Evolutionary conservation across 2,888 invertebrate genomes (phyloP).

Genomic region (Biston stratarius): DNA sequence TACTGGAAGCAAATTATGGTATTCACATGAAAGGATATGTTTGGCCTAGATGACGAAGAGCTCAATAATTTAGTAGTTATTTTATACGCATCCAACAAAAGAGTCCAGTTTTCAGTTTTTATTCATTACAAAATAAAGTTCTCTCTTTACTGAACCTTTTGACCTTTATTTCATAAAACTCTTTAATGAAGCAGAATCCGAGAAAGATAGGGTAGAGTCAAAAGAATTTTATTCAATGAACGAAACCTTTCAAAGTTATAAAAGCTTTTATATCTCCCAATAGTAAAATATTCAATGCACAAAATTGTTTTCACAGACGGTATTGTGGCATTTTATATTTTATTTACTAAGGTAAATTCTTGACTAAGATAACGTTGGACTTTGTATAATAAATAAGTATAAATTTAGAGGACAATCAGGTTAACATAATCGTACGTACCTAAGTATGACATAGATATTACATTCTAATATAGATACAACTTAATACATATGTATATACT

Average conservation of each 20-base stretch:
- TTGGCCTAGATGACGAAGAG: no score
- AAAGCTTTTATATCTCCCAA: slow-evolving; percentile 1
- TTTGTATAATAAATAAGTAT: no score
- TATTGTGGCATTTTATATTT: not conserved
- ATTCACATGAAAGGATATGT: no score
- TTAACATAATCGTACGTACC: no score
- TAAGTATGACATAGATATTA: no score
- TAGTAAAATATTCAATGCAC: slow-evolving; percentile 7
- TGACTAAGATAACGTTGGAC: not conserved
- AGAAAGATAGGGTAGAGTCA: slow-evolving; percentile 9
- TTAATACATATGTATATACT: no score
- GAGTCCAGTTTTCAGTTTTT: no score
- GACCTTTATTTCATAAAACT: slow-evolving; percentile 12
- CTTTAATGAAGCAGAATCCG: slow-evolving; percentile 10
- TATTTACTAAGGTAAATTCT: not conserved
- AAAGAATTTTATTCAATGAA: slow-evolving; percentile 20
- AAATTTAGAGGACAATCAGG: no score
- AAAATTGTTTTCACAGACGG: not conserved
- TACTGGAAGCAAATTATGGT: no score
- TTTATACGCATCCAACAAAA: no score
- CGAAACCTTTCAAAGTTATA: not conserved
- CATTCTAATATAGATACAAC: no score
- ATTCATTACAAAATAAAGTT: not conserved
- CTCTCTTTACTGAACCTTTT: slow-evolving; percentile 2
- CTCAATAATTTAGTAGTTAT: no score